These are phyloP conservation scores for Aspidiotus rigidus DNA, from an alignment of 2,888 invertebrate genomes.

Conservation along the genomic window DNA sequence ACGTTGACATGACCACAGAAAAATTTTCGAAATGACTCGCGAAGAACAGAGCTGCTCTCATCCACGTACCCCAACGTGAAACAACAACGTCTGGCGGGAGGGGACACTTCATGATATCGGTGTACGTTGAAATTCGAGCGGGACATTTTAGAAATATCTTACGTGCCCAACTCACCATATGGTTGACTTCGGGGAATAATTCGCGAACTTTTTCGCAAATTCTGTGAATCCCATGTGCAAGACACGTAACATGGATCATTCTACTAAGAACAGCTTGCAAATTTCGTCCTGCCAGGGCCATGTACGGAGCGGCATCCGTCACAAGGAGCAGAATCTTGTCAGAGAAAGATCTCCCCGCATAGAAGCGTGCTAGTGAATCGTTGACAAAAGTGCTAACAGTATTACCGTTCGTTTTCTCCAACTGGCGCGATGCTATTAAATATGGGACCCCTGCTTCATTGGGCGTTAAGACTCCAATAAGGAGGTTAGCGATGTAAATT, in stretches of 20 bases:
- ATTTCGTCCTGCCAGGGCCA: neutral
- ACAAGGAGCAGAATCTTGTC: constrained; percentile 4
- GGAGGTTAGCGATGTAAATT: neutral
- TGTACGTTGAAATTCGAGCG: too few species aligned
- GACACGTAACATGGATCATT: constrained; percentile 9
- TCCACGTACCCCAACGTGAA: too few species aligned
- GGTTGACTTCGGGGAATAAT: neutral
- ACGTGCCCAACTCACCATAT: neutral
- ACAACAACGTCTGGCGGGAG: too few species aligned
- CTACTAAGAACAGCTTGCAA: neutral
- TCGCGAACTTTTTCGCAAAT: constrained; percentile 1
- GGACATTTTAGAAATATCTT: too few species aligned
- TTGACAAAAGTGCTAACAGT: constrained; percentile 5
- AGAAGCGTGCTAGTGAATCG: neutral
- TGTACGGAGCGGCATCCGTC: constrained; percentile 3
- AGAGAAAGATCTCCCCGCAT: neutral
- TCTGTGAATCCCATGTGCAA: neutral
- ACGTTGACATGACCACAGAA: neutral
- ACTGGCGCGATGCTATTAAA: neutral
- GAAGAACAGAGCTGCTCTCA: neutral
- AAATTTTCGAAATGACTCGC: neutral
- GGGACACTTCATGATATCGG: too few species aligned
- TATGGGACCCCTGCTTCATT: neutral
- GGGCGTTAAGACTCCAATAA: constrained; percentile 7
- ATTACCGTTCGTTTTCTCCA: constrained; percentile 5